Evolutionary conservation across 2,888 invertebrate genomes (phyloP).

Genomic region (Amaurobius ferox): DNA sequence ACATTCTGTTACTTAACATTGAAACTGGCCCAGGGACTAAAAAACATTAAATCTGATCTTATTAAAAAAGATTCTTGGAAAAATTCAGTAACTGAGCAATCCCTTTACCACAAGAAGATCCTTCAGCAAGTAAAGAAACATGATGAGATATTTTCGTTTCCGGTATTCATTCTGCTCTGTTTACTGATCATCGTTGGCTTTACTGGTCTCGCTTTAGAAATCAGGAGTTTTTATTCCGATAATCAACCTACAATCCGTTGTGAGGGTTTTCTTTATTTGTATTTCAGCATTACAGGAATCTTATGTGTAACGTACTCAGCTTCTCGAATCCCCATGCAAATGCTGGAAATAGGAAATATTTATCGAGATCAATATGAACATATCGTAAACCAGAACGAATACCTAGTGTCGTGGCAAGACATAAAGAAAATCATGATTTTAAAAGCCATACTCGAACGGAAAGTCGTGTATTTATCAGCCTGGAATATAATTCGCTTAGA

Average conservation of each 20-base stretch:
- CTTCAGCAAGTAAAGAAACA: neutral
- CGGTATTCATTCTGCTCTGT: neutral
- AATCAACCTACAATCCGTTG: neutral
- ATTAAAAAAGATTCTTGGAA: neutral
- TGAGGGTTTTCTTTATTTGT: neutral
- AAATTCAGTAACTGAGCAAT: neutral
- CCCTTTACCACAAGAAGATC: neutral
- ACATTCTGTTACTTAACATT: no score
- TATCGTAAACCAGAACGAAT: neutral
- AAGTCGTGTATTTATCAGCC: neutral
- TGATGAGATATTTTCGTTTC: neutral
- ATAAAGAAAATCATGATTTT: neutral
- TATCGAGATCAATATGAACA: neutral
- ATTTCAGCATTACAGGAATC: neutral
- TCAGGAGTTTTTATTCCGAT: neutral
- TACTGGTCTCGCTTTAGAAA: neutral
- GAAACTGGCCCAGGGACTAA: no score
- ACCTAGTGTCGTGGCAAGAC: neutral
- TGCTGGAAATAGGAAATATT: neutral
- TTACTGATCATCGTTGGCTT: neutral
- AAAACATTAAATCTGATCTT: no score
- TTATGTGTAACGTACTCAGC: neutral
- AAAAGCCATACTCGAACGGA: neutral
- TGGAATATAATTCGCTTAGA: neutral
- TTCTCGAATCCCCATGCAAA: neutral